Evolutionary conservation across 1,140 invertebrate species (phyloP).

Genomic region (Spodoptera litura): DNA sequence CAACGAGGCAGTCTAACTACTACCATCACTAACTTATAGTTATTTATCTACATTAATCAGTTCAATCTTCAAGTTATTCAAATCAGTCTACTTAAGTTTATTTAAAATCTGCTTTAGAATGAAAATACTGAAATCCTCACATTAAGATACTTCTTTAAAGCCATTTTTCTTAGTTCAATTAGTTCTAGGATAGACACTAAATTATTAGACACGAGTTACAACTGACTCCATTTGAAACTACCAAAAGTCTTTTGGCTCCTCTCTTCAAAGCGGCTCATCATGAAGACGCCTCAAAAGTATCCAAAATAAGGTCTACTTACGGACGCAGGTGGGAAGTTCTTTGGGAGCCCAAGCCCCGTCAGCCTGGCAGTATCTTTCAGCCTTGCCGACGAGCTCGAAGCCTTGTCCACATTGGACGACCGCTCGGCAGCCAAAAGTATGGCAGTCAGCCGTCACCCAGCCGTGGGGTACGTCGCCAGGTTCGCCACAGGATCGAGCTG

Average conservation of each 20-base stretch:
- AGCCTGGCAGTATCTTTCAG: slow-evolving; percentile 93
- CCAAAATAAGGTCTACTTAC: slow-evolving; percentile 86
- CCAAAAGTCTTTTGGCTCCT: not conserved
- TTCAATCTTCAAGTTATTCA: not conserved
- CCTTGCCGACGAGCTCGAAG: slow-evolving; percentile 95
- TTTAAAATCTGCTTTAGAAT: no score
- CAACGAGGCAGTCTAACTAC: no score
- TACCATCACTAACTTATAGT: no score
- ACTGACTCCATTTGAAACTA: not conserved
- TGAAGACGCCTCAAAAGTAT: slow-evolving; percentile 54
- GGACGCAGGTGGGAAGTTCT: slow-evolving; percentile 95
- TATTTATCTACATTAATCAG: no score
- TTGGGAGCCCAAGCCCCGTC: slow-evolving; percentile 96
- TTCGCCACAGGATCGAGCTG: slow-evolving; percentile 94
- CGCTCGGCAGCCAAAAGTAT: slow-evolving; percentile 96
- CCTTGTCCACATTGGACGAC: slow-evolving; percentile 97
- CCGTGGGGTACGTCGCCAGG: slow-evolving; percentile 96
- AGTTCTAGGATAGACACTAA: no score
- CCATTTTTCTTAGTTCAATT: not conserved
- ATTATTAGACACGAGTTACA: no score
- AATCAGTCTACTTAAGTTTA: no score
- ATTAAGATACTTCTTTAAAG: no score
- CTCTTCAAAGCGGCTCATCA: slow-evolving; percentile 65
- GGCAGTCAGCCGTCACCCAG: slow-evolving; percentile 95
- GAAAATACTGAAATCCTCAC: no score